phyloP scores from a whole-genome alignment of 2,888 invertebrate genomes.

The Megalurothrips usitatus region DNA sequence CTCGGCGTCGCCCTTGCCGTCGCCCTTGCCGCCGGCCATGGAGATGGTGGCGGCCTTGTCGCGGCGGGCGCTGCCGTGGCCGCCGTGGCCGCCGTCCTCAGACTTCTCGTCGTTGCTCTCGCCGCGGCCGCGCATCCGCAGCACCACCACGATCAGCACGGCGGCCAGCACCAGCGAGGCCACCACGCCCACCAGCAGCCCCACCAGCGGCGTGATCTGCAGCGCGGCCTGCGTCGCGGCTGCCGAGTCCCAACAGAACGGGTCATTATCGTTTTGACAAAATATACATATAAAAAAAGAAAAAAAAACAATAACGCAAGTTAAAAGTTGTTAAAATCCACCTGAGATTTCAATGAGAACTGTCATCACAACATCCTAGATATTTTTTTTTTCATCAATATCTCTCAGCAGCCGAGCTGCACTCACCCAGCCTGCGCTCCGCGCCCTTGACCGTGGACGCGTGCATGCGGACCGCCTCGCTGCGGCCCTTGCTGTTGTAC shows the following conservation, averaged over 20 bases:
- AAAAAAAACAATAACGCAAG: constrained; percentile 1
- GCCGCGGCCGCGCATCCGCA: constrained; percentile 36
- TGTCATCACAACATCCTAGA: too few relatives aligned
- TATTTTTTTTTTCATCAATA: too few relatives aligned
- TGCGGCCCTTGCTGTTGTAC: constrained; percentile 66
- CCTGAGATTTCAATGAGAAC: too few relatives aligned
- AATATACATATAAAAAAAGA: too few relatives aligned
- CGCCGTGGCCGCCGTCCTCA: constrained; percentile 35
- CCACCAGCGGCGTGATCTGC: constrained; percentile 48
- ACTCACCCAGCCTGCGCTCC: constrained; percentile 66
- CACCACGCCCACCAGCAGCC: constrained; percentile 47
- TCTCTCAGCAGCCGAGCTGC: too few relatives aligned
- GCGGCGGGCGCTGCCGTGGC: constrained; percentile 38
- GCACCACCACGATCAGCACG: constrained; percentile 46
- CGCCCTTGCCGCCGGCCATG: constrained; percentile 32
- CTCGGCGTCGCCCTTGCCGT: constrained; percentile 32
- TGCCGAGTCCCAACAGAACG: too few relatives aligned
- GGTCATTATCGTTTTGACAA: too few relatives aligned
- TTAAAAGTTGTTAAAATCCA: too few relatives aligned
- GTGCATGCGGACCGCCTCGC: constrained; percentile 59
- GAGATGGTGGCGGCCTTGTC: constrained; percentile 41
- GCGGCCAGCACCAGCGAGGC: constrained; percentile 46
- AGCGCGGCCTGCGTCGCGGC: constrained; percentile 42
- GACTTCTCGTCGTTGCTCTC: constrained; percentile 36
- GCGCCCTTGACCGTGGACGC: constrained; percentile 69